These are phyloP conservation scores for Larimichthys crocea DNA, from an alignment of 2,113 vertebrate genomes.

Conservation along the genomic window DNA sequence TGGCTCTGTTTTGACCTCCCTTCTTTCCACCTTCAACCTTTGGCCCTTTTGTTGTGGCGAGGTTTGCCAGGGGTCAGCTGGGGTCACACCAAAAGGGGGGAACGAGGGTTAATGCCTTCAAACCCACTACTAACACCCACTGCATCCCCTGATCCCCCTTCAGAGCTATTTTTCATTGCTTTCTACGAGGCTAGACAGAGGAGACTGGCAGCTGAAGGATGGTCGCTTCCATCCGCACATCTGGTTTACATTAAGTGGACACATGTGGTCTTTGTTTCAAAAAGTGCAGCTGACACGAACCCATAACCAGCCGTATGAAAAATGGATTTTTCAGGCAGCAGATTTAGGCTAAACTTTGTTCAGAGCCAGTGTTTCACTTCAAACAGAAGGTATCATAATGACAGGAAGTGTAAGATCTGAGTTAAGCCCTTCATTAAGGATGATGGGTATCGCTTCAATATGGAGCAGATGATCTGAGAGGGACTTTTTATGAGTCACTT, in stretches of 20 bases:
- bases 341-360: conserved; percentile 19
- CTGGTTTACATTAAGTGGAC: conserved; percentile 71
- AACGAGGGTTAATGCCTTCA: conserved; percentile 40
- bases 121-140: conserved; percentile 45
- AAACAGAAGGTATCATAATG: conserved; percentile 35
- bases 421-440: conserved; percentile 9
- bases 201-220: conserved; percentile 30
- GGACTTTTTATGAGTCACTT: neutral
- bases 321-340: conserved; percentile 34
- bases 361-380: conserved; percentile 35
- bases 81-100: conserved; percentile 53
- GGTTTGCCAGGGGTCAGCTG: conserved; percentile 41
- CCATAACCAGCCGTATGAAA: conserved; percentile 45
- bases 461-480: neutral
- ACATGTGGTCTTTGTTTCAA: conserved; percentile 75
- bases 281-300: conserved; percentile 52
- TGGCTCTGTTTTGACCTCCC: conserved; percentile 40
- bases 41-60: conserved; percentile 61
- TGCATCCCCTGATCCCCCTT: neutral
- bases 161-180: conserved; percentile 47
- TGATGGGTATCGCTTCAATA: neutral
- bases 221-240: conserved; percentile 39
- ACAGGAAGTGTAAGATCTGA: conserved; percentile 43
- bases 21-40: conserved; percentile 18
- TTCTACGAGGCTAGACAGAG: conserved; percentile 16